These are phyloP conservation scores for Setophaga petechia DNA, from an alignment of 2,113 vertebrate genomes.

Conservation along the genomic window DNA sequence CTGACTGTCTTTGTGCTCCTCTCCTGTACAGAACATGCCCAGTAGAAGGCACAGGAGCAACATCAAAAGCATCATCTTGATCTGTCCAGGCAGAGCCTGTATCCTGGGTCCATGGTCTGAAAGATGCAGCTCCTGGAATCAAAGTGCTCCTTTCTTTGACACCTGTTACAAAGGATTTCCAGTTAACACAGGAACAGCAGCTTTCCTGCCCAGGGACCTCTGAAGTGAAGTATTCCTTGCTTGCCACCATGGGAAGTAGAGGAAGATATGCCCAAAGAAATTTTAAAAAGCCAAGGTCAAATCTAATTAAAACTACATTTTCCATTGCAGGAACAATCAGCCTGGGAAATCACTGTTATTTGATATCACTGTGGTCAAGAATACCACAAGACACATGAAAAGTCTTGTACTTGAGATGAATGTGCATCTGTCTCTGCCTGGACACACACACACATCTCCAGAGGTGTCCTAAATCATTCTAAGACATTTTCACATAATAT, in stretches of 20 bases:
- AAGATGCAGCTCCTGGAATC: neutral
- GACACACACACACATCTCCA: neutral
- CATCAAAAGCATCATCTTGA: neutral
- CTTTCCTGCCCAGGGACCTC: neutral
- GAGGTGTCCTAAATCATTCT: neutral
- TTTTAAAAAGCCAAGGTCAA: neutral
- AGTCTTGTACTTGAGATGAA: neutral
- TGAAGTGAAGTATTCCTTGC: neutral
- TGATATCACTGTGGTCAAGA: neutral
- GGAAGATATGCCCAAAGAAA: neutral
- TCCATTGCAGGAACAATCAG: neutral
- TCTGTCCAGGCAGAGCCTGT: neutral
- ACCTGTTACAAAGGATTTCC: neutral
- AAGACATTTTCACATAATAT: neutral
- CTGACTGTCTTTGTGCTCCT: neutral
- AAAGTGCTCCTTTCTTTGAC: neutral
- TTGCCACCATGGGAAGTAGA: neutral
- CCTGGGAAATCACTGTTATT: neutral
- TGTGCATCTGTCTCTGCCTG: neutral
- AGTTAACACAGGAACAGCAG: neutral
- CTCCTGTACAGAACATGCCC: neutral
- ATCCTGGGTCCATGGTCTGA: neutral
- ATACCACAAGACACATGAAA: neutral
- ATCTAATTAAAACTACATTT: neutral
- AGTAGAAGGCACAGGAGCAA: neutral